Base-by-base conservation (phyloP, 2,113 vertebrate genomes). In the Chionomys nivalis region DNA sequence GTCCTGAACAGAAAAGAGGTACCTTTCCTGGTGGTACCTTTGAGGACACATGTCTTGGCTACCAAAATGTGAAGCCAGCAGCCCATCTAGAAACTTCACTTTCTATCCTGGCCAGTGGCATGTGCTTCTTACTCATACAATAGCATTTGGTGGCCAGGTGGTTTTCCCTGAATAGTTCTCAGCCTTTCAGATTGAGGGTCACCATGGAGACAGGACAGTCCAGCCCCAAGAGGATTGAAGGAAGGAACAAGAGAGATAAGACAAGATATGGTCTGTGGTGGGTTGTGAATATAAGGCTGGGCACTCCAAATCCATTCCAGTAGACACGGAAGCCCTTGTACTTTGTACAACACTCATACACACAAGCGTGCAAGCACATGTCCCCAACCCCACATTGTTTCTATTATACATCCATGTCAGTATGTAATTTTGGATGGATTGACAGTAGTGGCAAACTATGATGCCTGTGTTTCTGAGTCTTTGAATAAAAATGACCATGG, bases 391-490 rank as follows among this genome's bases (percentile, higher is more conserved):
- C 79, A 87, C 72, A 65, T 66, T 95, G 97, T 94, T 98, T 98
- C 98, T 98, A 97, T 98, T 98, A 98, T 85, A 98, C 96, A 98
- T 98, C 97, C 97, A 98, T 98, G 98, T 99, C 98, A 98, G 97
- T 1, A 94, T 98, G 95, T 98, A 97, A 96, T 98, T 98, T 98
- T 97, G 96, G 95, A 98, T 95, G 97, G 98, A 97, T 98, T 98
- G 97, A 97, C 95, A 3, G 96, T 98, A 96, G 98, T 96, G 98
- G 98, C 96, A 95, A 98, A 96, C 87, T 97, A 93, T 95, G 97
- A 98, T 97, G 98, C 98, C 98, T 98, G 98, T 98, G 98, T 98
- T 98, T 99, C 98, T 97, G 96, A 98, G 98, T 98, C 98, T 98
- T 99, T 98, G 98, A 99, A 98, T 99, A 99, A 99, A 97, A 98